phyloP scores from a whole-genome alignment of 2,113 vertebrate species.

The Myotis davidii region DNA sequence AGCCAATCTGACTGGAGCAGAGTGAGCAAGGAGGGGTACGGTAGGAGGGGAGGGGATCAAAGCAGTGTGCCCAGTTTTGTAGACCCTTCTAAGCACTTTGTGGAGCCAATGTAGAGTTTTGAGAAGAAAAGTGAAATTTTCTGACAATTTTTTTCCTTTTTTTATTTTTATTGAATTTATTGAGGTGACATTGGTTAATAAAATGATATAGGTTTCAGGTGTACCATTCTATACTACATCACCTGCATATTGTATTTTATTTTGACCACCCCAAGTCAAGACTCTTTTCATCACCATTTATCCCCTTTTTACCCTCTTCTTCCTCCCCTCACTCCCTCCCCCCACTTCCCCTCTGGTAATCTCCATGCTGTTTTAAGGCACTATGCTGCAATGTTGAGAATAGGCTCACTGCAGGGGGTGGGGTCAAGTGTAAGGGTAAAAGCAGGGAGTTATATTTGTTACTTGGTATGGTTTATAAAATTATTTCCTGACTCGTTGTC shows the following conservation, averaged over 20 bases:
- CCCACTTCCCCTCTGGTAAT: background rate
- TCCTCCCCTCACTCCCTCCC: background rate
- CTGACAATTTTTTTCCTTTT: background rate
- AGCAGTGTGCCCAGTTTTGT: background rate
- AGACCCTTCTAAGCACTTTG: background rate
- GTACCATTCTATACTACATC: background rate
- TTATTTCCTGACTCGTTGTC: slow-evolving; percentile 6
- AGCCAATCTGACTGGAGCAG: background rate
- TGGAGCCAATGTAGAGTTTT: background rate
- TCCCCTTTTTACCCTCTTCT: background rate
- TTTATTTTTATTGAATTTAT: background rate
- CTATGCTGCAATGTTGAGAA: background rate
- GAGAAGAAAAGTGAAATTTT: background rate
- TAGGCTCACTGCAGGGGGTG: background rate
- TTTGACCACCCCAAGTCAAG: background rate
- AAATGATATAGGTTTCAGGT: background rate
- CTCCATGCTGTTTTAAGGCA: background rate
- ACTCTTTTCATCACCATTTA: background rate
- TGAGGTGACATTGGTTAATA: background rate
- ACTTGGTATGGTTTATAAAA: background rate
- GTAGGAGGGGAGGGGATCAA: background rate
- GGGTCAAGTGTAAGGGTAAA: background rate
- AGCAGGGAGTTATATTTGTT: background rate
- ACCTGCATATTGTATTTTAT: background rate
- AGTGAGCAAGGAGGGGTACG: background rate